Base-by-base conservation (phyloP, 1,140 invertebrate genomes). In the Melitaea cinxia region DNA sequence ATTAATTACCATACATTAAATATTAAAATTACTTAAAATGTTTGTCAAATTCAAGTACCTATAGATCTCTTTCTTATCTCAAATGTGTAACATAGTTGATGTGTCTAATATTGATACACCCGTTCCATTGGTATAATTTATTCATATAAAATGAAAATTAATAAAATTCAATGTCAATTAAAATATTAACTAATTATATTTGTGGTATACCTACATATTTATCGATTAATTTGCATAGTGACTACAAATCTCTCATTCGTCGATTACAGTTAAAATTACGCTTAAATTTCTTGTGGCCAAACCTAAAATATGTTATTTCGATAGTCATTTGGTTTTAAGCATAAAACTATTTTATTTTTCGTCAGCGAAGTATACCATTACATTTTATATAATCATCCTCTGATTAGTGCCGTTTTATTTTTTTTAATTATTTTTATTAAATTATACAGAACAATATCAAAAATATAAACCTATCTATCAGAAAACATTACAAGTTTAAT, bases 151-250 rank as follows among this genome's bases (percentile, higher is more conserved):
- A n/a, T 54, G 3, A 3, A 28, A 54, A 35, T 19, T 19, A 54
- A 54, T 54, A 23, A 21, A 35, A 19, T 12, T 57, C 50, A 30
- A 54, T 23, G 14, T 33, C 26, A 52, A 55, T 50, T 63, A 23
- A 30, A 45, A 47, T 61, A 37, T 26, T 39, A 15, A 61, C 15
- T 30, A 59, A 30, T 64, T 63, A 39, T 1, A 14, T 30, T 4
- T 30, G 30, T 33, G 6, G 12, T 7, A 33, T 6, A 33, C 12
- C 26, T 28, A 28, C 26, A 28, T 33, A 33, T 33, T 33, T 9
- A 33, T 33, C 12, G 30, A 9, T 33, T 33, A 35, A 35, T 35
- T 35, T 10, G 12, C 14, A 6, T 4, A 39, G 6, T 14, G 2
- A 39, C 14, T 4, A 15, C 2, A 14, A 39, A 2, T 7, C 2